These are phyloP conservation scores for Drosophila mulleri DNA, from an alignment of 2,888 invertebrate species.

Conservation along the genomic window DNA sequence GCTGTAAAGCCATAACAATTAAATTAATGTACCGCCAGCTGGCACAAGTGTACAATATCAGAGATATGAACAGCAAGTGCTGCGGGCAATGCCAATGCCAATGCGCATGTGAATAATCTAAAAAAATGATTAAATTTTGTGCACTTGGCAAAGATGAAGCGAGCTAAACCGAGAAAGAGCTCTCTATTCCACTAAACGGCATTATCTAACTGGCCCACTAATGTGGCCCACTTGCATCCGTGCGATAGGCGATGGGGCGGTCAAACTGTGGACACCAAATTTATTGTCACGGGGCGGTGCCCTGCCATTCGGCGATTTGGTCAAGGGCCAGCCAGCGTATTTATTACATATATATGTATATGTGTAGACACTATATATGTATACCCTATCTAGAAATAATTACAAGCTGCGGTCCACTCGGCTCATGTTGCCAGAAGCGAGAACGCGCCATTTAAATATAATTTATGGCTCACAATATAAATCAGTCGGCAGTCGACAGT, in stretches of 20 bases:
- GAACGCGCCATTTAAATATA: constrained; percentile 70
- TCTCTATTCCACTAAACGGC: constrained; percentile 4
- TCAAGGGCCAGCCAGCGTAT: constrained; percentile 23
- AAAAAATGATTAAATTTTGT: constrained; percentile 15
- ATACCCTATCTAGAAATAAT: constrained; percentile 58
- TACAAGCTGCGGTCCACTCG: constrained; percentile 37
- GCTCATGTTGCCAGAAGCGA: constrained; percentile 36
- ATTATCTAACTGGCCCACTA: constrained; percentile 18
- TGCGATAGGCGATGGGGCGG: constrained; percentile 45
- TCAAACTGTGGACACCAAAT: constrained; percentile 47
- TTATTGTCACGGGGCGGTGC: constrained; percentile 62
- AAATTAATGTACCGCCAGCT: constrained; percentile 57
- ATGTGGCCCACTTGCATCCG: constrained; percentile 25
- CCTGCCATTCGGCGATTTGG: constrained; percentile 44
- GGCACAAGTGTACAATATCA: constrained; percentile 40
- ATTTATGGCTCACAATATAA: constrained; percentile 69
- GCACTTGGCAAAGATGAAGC: not conserved
- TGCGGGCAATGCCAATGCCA: not conserved
- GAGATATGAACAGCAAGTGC: constrained; percentile 34
- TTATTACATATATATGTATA: constrained; percentile 1
- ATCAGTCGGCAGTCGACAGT: constrained; percentile 50
- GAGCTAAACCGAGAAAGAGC: not conserved
- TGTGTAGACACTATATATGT: constrained; percentile 8
- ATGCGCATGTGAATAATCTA: constrained; percentile 11
- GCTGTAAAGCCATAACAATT: constrained; percentile 60